Conservation (phyloP, 1,140 invertebrate species). For the Drosophila subpulchrella region DNA sequence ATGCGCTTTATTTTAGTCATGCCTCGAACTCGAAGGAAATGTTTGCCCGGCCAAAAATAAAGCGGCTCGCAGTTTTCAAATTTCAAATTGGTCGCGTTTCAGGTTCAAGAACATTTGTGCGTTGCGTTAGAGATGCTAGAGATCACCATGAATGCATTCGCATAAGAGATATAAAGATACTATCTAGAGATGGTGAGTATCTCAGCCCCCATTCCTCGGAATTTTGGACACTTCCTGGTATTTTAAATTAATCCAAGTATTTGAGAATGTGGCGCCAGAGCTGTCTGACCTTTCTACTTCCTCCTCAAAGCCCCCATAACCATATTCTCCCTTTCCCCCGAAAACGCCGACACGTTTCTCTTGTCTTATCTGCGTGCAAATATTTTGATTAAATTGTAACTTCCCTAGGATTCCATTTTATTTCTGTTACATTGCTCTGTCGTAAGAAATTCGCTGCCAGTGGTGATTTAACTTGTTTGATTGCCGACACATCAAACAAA, state of each 20-base stretch:
- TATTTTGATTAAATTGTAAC: slow-evolving; percentile 38
- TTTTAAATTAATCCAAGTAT: slow-evolving; percentile 2
- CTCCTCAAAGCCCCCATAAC: not conserved
- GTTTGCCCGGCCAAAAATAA: slow-evolving; percentile 29
- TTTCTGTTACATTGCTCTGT: slow-evolving; percentile 28
- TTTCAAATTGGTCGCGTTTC: slow-evolving; percentile 27
- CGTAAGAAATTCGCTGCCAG: not conserved
- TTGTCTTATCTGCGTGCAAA: slow-evolving; percentile 47
- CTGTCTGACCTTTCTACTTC: slow-evolving; percentile 23
- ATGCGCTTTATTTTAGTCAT: slow-evolving; percentile 21
- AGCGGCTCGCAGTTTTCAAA: slow-evolving; percentile 7
- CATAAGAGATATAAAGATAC: not conserved
- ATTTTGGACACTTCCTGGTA: not conserved
- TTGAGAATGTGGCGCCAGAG: slow-evolving; percentile 7
- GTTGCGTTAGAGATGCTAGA: not conserved
- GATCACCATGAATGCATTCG: not conserved
- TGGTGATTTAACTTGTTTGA: slow-evolving; percentile 33
- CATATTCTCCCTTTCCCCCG: not conserved
- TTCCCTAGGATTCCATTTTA: slow-evolving; percentile 14
- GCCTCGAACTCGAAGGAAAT: slow-evolving; percentile 26
- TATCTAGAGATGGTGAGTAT: not conserved
- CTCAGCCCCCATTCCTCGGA: too few species aligned
- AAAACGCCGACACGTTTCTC: slow-evolving; percentile 26
- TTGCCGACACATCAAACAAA: slow-evolving; percentile 6
- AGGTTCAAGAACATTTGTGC: slow-evolving; percentile 28